These are phyloP conservation scores for Monoplex corrugatus DNA, from an alignment of 2,888 invertebrate species.

Conservation along the genomic window DNA sequence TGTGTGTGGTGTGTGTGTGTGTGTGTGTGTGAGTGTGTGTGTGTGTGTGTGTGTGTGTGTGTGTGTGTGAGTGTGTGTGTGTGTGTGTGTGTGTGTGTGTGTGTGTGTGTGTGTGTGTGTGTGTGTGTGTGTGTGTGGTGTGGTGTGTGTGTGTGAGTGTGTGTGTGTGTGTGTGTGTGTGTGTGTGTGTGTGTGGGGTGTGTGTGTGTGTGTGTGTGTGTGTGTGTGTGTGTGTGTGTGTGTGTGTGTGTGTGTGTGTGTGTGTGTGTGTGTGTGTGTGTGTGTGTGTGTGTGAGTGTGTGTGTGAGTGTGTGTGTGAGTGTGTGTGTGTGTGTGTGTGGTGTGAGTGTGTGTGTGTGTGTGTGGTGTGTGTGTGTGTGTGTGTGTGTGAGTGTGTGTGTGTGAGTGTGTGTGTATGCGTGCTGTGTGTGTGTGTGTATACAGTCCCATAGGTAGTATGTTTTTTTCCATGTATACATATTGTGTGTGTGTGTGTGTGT, in stretches of 20 bases:
- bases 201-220: neutral
- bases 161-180: neutral
- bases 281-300: neutral
- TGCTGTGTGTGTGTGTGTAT: too few relatives aligned
- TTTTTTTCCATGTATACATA: too few relatives aligned
- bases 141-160: neutral
- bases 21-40: too few relatives aligned
- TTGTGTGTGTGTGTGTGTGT: too few relatives aligned
- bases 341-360: neutral
- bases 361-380: too few relatives aligned
- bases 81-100: neutral
- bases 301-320: neutral
- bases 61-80: neutral
- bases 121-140: neutral
- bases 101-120: neutral
- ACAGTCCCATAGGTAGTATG: too few relatives aligned
- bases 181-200: neutral
- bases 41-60: too few relatives aligned
- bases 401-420: too few relatives aligned
- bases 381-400: neutral
- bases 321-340: neutral
- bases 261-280: neutral
- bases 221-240: conserved; percentile 33
- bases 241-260: conserved; percentile 13
- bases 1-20: too few relatives aligned